Evolutionary conservation across 2,888 invertebrate genomes (phyloP).

Genomic region (Parelbella ahira): DNA sequence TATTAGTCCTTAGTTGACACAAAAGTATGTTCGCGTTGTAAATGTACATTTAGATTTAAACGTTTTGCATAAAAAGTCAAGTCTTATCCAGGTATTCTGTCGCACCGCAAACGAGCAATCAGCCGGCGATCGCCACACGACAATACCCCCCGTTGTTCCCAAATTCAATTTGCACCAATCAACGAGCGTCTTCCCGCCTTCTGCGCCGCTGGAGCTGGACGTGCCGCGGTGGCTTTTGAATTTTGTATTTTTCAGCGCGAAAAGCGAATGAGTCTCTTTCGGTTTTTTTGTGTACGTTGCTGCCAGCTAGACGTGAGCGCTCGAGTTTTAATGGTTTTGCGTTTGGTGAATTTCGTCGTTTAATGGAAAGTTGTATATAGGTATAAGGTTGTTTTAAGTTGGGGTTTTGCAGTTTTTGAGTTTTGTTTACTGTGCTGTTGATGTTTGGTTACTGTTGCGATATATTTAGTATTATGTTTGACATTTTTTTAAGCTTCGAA

Average conservation of each 20-base stretch:
- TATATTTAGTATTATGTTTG: too few species aligned
- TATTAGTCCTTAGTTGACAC: too few species aligned
- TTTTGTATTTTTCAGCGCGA: constrained; percentile 30
- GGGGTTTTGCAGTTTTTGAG: too few species aligned
- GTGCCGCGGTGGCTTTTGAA: constrained; percentile 46
- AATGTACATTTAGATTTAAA: too few species aligned
- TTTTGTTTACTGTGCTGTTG: too few species aligned
- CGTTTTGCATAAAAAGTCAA: constrained; percentile 34
- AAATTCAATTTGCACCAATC: constrained; percentile 81
- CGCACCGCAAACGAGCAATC: constrained; percentile 79
- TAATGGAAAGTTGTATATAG: too few species aligned
- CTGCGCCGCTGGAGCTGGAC: constrained; percentile 58
- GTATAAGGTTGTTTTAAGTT: too few species aligned
- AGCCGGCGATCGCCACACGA: constrained; percentile 79
- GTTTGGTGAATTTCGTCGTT: too few species aligned
- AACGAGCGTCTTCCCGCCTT: constrained; percentile 79
- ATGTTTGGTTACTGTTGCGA: too few species aligned
- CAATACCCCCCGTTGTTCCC: constrained; percentile 70
- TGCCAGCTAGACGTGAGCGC: constrained; percentile 13
- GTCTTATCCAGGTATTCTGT: constrained; percentile 45
- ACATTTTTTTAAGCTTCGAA: too few species aligned
- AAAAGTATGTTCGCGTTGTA: too few species aligned
- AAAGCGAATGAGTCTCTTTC: constrained; percentile 24
- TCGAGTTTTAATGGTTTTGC: too few species aligned
- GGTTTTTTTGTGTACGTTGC: constrained; percentile 23